phyloP scores from a whole-genome alignment of 2,797 vertebrate species.

The Urosaurus nigricauda region DNA sequence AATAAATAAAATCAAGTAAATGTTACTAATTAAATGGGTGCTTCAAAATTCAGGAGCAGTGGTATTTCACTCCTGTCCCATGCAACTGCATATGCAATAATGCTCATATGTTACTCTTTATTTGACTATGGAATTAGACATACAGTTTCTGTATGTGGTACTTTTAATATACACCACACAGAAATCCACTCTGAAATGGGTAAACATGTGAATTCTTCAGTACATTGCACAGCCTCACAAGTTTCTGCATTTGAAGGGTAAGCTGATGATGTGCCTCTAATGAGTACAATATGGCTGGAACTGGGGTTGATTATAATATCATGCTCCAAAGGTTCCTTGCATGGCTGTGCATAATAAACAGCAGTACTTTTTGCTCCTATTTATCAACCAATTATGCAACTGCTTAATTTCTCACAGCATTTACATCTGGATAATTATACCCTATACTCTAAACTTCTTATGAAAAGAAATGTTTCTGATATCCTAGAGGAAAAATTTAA shows the following conservation, averaged over 20 bases:
- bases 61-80: conserved; percentile 53
- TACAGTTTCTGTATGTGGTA: conserved; percentile 32
- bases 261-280: conserved; percentile 20
- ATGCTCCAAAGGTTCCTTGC: not conserved
- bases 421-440: not conserved
- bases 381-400: conserved; percentile 31
- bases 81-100: conserved; percentile 20
- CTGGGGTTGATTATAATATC: not conserved
- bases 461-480: not conserved
- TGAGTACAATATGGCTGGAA: conserved; percentile 3
- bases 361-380: conserved; percentile 30
- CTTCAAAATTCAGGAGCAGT: conserved; percentile 56
- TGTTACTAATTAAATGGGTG: conserved; percentile 63
- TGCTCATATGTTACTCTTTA: conserved; percentile 17
- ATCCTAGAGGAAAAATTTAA: conserved; percentile 9
- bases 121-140: not conserved
- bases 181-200: conserved; percentile 28
- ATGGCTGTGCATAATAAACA: not conserved
- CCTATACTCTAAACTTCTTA: not conserved
- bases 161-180: not conserved
- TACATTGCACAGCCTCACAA: not conserved
- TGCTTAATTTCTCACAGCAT: conserved; percentile 29
- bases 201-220: not conserved
- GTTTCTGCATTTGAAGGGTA: conserved; percentile 30
- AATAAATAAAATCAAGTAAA: conserved; percentile 60